These are phyloP conservation scores for Littorina saxatilis DNA, from an alignment of 1,140 invertebrate genomes.

Conservation along the genomic window DNA sequence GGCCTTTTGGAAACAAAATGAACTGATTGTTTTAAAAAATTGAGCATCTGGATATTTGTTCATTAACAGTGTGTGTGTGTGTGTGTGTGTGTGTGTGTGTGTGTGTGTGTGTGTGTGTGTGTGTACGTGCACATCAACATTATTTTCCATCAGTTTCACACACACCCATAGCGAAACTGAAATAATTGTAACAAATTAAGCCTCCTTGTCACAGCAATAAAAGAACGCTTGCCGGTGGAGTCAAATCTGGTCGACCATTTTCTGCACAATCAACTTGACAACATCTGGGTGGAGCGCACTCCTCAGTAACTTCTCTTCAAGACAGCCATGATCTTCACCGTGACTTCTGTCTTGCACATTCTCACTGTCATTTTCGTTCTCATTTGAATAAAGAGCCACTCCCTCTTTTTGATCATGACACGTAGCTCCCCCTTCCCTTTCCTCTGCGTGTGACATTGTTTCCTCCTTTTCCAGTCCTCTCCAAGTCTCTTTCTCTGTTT, in stretches of 20 bases:
- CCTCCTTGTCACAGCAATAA: too few relatives aligned
- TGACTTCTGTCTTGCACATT: background rate
- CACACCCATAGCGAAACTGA: too few relatives aligned
- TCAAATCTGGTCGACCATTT: background rate
- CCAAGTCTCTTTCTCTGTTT: background rate
- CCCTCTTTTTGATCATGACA: too few relatives aligned
- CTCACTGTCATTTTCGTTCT: too few relatives aligned
- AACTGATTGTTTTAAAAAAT: too few relatives aligned
- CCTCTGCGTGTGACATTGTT: background rate
- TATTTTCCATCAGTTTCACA: too few relatives aligned
- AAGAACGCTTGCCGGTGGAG: too few relatives aligned
- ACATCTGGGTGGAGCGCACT: constrained; percentile 1
- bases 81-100: background rate
- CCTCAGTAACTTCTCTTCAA: background rate
- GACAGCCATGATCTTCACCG: background rate
- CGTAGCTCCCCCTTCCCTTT: background rate
- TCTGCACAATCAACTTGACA: background rate
- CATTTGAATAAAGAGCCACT: too few relatives aligned
- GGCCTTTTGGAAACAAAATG: too few relatives aligned
- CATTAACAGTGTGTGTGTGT: background rate
- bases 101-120: constrained; percentile 7
- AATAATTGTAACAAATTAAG: too few relatives aligned
- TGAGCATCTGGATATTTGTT: too few relatives aligned
- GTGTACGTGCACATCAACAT: background rate
- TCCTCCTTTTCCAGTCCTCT: background rate